phyloP scores from a whole-genome alignment of 2,797 vertebrate genomes.

The Eutrigla gurnardus region DNA sequence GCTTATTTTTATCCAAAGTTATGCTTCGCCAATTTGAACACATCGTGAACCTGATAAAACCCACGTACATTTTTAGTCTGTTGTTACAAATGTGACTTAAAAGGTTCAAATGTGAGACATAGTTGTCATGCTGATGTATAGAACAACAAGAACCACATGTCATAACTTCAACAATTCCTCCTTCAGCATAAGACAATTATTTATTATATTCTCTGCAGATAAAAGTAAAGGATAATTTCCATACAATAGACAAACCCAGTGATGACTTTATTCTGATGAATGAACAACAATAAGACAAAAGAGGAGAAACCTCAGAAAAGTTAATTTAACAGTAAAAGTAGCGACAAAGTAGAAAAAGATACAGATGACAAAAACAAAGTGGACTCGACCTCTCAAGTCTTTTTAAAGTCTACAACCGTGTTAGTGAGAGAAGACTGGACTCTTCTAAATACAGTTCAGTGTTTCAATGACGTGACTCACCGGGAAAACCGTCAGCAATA shows the following conservation, averaged over 20 bases:
- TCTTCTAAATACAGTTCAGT: background rate
- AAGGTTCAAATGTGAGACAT: background rate
- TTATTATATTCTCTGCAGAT: background rate
- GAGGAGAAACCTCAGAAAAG: background rate
- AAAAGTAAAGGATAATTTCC: background rate
- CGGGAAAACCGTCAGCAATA: background rate
- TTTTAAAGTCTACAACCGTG: too few species aligned
- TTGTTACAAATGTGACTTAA: background rate
- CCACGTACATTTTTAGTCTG: background rate
- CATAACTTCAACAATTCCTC: background rate
- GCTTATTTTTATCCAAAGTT: background rate
- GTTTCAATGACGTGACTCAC: background rate
- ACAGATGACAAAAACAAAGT: background rate
- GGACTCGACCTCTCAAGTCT: background rate
- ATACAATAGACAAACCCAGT: too few species aligned
- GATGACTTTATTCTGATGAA: background rate
- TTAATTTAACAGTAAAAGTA: background rate
- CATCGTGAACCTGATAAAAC: background rate
- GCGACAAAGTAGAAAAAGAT: background rate
- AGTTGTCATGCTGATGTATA: background rate
- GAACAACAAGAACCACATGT: too few species aligned
- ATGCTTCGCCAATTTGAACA: background rate
- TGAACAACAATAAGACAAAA: background rate
- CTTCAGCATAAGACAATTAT: background rate
- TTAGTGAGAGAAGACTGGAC: too few species aligned